A percentile compares a stretch with the other conserved stretches of the same genome.
Evolutionary conservation across 1,140 invertebrate species (phyloP).

Genomic region (Neodiprion virginianus): DNA sequence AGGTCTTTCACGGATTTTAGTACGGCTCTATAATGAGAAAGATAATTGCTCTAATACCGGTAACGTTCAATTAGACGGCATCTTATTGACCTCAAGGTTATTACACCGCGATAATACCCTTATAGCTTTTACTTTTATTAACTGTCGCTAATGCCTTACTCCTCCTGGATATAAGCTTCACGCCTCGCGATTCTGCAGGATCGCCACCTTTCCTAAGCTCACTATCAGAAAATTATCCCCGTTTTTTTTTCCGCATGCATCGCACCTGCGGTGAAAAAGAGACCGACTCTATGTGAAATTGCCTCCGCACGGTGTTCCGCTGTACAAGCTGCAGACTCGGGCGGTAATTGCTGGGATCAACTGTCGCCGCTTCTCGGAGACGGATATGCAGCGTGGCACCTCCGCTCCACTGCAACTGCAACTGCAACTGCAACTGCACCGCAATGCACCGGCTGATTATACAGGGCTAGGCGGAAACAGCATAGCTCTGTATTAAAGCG

Average conservation of each 20-base stretch:
- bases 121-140: constrained; percentile 48
- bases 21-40: constrained; percentile 31
- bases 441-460: constrained; percentile 49
- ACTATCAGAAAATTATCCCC: no score
- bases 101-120: constrained; percentile 46
- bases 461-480: constrained; percentile 37
- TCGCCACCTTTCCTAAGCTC: no score
- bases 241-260: no score
- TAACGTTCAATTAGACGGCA: constrained; percentile 48
- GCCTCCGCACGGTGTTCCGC: neutral
- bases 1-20: constrained; percentile 42
- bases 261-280: neutral
- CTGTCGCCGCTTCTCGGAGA: no score
- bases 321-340: neutral
- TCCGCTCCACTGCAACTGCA: neutral
- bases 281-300: neutral
- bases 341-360: neutral
- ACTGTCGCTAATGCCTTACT: constrained; percentile 38
- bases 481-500: constrained; percentile 32
- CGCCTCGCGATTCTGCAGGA: constrained; percentile 39
- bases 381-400: no score
- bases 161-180: constrained; percentile 24
- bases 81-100: constrained; percentile 50
- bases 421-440: neutral
- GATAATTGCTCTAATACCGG: constrained; percentile 48